Evolutionary conservation across 2,113 vertebrate species (phyloP).

Genomic region (Eulemur macaco): DNA sequence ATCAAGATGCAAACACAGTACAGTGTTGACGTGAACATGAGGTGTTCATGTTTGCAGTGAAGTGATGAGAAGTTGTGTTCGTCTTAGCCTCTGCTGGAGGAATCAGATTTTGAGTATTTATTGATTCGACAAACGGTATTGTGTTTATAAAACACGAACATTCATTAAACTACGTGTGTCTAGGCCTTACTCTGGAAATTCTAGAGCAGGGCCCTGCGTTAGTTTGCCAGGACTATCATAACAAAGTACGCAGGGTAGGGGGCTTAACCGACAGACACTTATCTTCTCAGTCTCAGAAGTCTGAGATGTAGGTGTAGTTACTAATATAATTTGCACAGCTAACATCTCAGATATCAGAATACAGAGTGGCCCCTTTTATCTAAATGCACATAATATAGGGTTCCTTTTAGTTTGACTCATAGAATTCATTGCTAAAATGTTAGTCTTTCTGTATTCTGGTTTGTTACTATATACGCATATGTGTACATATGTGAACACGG

Average conservation of each 20-base stretch:
- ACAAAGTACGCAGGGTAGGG: too few relatives aligned
- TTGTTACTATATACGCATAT: neutral
- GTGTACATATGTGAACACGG: too few relatives aligned
- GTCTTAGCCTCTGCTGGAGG: neutral
- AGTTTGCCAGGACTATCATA: too few relatives aligned
- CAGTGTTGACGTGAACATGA: neutral
- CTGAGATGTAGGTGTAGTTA: too few relatives aligned
- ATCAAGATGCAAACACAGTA: neutral
- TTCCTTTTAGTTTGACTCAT: neutral
- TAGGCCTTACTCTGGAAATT: neutral
- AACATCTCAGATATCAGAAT: neutral
- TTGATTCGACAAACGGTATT: neutral
- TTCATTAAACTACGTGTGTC: too few relatives aligned
- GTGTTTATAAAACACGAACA: neutral
- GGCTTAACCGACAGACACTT: neutral
- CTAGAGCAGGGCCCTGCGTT: neutral
- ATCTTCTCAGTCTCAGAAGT: neutral
- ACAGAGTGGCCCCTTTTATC: neutral
- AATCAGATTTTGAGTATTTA: too few relatives aligned
- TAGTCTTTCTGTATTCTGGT: neutral
- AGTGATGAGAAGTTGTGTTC: neutral
- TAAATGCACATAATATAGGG: neutral
- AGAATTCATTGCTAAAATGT: neutral
- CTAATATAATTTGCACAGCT: neutral
- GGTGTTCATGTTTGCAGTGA: neutral